Conservation (phyloP, 2,888 invertebrate species). For the Phymatocera aterrima region DNA sequence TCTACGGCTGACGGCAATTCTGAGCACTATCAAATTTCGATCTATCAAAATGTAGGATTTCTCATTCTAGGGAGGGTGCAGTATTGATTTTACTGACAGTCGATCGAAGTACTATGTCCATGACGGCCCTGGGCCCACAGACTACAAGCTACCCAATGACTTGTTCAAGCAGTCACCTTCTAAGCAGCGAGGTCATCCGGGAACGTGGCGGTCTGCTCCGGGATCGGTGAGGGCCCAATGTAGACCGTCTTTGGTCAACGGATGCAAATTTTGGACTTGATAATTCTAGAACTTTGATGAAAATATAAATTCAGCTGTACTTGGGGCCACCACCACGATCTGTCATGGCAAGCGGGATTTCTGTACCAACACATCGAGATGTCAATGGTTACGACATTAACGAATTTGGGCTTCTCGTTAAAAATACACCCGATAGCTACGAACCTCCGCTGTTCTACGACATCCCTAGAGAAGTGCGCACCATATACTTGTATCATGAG, state of each 20-base stretch:
- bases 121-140: slow-evolving; percentile 53
- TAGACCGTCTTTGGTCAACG: background rate
- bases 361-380: slow-evolving; percentile 51
- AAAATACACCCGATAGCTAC: slow-evolving; percentile 46
- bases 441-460: slow-evolving; percentile 48
- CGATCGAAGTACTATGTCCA: slow-evolving; percentile 51
- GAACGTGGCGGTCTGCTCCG: slow-evolving; percentile 53
- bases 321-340: slow-evolving; percentile 52
- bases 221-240: slow-evolving; percentile 54
- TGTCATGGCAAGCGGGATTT: slow-evolving; percentile 38
- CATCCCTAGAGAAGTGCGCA: slow-evolving; percentile 41
- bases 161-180: background rate
- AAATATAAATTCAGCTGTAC: slow-evolving; percentile 42
- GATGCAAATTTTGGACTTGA: background rate
- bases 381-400: slow-evolving; percentile 49
- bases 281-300: background rate
- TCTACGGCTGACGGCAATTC: background rate
- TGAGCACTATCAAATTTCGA: background rate
- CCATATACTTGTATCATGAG: background rate
- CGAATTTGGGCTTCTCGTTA: slow-evolving; percentile 49
- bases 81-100: slow-evolving; percentile 60
- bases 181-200: slow-evolving; percentile 8
- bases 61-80: slow-evolving; percentile 59
- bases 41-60: background rate
- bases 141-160: slow-evolving; percentile 10